Conservation (phyloP, 2,113 vertebrate genomes). For the Mesitornis unicolor region DNA sequence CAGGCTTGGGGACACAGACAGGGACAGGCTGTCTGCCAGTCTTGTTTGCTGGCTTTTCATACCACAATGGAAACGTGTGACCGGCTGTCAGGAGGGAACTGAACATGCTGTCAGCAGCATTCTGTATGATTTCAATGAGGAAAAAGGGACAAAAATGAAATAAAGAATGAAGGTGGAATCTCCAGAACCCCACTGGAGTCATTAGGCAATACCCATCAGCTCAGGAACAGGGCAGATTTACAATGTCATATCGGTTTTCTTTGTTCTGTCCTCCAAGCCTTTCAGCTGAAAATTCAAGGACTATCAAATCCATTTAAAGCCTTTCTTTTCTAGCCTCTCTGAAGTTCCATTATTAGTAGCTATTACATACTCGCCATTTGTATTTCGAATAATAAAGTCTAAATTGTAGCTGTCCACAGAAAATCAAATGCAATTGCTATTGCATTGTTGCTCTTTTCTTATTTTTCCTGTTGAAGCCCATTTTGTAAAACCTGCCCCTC, state of each 20-base stretch:
- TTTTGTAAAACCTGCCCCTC: not conserved
- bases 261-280: not conserved
- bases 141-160: too few species aligned
- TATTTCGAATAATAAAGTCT: not conserved
- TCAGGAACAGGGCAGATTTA: not conserved
- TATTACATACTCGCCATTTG: not conserved
- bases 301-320: not conserved
- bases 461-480: not conserved
- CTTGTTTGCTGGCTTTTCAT: not conserved
- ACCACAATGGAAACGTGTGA: accelerated
- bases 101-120: not conserved
- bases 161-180: not conserved
- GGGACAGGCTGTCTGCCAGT: not conserved
- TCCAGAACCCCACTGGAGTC: not conserved
- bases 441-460: not conserved
- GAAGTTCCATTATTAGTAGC: not conserved
- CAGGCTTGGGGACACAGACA: not conserved
- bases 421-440: not conserved
- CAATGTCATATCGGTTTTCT: not conserved
- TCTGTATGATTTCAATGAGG: not conserved
- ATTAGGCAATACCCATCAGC: not conserved
- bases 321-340: not conserved
- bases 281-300: not conserved
- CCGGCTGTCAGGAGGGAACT: not conserved
- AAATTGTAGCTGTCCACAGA: not conserved